Evolutionary conservation across 1,140 invertebrate genomes (phyloP), one percentile per base, ranked within the genome.

Genomic region (Periplaneta americana): DNA sequence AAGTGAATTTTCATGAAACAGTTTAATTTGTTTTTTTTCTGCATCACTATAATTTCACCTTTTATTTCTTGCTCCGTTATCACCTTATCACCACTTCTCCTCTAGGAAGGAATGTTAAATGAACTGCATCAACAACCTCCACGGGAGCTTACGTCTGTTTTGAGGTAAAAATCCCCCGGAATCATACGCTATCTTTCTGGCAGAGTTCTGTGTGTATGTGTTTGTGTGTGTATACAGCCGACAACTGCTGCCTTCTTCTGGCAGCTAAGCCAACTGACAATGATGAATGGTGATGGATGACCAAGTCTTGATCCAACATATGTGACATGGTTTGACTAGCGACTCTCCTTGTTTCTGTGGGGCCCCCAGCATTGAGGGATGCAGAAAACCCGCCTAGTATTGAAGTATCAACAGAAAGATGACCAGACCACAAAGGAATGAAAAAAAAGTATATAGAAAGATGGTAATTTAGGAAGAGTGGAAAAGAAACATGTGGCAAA

Each of bases 241-340:
- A 66, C 48, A 66, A 66, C 48, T 66, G 48, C 48, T 66, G 48
- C 48, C 48, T 66, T n/a, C 48, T 66, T n/a, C 13, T 66, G 77
- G 77, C 36, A 77, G 75, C 28, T 32, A 78, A 48, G 35, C 77
- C 10, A 48, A 36, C 39, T 39, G 3, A 33, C 33, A 36, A 78
- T 78, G 77, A 78, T 78, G 77, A 78, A 78, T 78, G 77, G 77
- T 78, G 77, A 78, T 78, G 35, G 77, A 78, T 78, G 34, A 34
- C 34, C 77, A 48, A 78, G 37, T 28, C 32, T 37, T 78, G 77
- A 78, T 78, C 77, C 77, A 37, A 78, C 77, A 39, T 37, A 39
- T 78, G 77, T 78, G 77, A 78, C 77, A 78, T 78, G 77, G 35
- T 78, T 78, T 39, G 35, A 78, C 28, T 78, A 66, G 6, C 22